phyloP scores from a whole-genome alignment of 1,140 invertebrate species.

The Drosophila rhopaloa region DNA sequence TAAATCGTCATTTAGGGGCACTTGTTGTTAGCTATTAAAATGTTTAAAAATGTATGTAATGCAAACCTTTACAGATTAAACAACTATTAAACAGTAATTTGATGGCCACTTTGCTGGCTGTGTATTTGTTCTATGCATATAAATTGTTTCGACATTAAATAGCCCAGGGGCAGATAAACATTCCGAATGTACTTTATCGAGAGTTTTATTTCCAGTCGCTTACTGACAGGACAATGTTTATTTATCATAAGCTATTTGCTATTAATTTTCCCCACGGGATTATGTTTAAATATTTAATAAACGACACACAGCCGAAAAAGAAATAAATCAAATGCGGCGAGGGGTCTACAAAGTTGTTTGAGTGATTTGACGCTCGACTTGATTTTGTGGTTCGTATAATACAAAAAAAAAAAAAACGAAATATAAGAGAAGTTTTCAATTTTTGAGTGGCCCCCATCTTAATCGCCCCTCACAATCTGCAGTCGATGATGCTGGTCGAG shows the following conservation, averaged over 20 bases:
- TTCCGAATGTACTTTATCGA: not conserved
- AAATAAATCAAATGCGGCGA: constrained; percentile 10
- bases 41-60: too few relatives aligned
- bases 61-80: not conserved
- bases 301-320: constrained; percentile 9
- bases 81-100: not conserved
- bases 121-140: constrained; percentile 1
- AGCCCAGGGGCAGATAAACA: constrained; percentile 10
- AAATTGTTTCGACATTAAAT: constrained; percentile 12
- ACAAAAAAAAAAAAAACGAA: not conserved
- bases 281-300: constrained; percentile 48
- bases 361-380: constrained; percentile 42
- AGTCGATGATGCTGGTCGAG: not conserved
- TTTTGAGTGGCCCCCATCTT: constrained; percentile 56
- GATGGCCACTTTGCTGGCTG: constrained; percentile 4
- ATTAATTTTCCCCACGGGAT: constrained; percentile 39
- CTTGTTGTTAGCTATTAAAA: too few relatives aligned
- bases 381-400: constrained; percentile 22
- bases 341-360: constrained; percentile 17
- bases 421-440: constrained; percentile 34
- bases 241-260: constrained; percentile 44
- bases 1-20: too few relatives aligned
- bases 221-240: constrained; percentile 19
- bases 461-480: constrained; percentile 35
- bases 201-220: constrained; percentile 17